These are phyloP conservation scores for Axinella damicornis DNA, from an alignment of 37 sponge, comb jelly and placozoan genomes.

Conservation along the genomic window DNA sequence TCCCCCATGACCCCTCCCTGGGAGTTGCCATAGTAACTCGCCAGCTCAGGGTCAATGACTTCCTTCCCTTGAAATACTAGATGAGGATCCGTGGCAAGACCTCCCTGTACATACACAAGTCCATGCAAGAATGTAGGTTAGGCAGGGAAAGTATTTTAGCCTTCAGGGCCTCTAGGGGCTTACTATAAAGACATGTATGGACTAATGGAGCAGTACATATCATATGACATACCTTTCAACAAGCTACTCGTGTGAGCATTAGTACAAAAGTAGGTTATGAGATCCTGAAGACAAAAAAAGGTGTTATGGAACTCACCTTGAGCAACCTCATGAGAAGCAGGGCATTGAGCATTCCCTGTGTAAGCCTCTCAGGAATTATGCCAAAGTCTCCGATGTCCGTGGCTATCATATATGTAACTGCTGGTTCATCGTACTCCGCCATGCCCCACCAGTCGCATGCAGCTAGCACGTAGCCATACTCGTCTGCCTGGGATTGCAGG, in stretches of 20 bases:
- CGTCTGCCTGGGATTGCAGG: constrained; percentile 68
- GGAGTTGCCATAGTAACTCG: constrained; percentile 84
- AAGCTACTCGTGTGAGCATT: neutral
- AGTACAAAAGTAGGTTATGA: neutral
- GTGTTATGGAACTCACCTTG: constrained; percentile 39
- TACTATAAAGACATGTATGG: neutral
- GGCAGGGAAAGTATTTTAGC: too few relatives aligned
- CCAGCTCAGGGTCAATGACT: constrained; percentile 24
- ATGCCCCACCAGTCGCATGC: constrained; percentile 89
- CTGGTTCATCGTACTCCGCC: constrained; percentile 53
- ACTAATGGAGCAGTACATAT: neutral
- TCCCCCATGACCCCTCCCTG: constrained; percentile 80
- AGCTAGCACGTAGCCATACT: constrained; percentile 70
- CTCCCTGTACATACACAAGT: neutral
- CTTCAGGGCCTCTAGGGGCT: too few relatives aligned
- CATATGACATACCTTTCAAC: neutral
- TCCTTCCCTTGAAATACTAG: constrained; percentile 35
- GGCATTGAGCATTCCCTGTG: constrained; percentile 80
- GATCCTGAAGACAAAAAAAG: too few relatives aligned
- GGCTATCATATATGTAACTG: constrained; percentile 44
- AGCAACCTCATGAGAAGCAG: constrained; percentile 71
- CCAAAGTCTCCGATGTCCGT: constrained; percentile 41
- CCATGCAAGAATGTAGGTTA: too few relatives aligned
- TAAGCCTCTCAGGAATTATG: constrained; percentile 79
- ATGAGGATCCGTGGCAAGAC: constrained; percentile 5